Conservation (phyloP, 2,888 invertebrate species). For the Drosophila helvetica region DNA sequence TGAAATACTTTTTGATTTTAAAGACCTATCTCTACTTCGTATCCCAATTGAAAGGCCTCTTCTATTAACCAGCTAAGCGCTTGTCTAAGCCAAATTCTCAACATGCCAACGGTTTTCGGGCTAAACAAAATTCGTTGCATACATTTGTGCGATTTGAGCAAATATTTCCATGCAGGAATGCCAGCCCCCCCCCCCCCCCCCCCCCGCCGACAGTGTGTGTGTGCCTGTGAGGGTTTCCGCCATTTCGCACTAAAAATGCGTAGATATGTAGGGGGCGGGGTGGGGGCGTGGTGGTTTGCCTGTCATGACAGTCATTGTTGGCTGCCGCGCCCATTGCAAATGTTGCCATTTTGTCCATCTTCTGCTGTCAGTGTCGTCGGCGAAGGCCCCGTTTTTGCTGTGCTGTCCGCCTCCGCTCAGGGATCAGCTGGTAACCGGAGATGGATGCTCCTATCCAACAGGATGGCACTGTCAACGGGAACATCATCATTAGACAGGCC, state of each 20-base stretch:
- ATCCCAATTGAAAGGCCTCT: too few species aligned
- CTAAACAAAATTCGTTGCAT: constrained; percentile 47
- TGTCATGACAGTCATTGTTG: constrained; percentile 16
- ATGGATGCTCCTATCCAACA: not conserved
- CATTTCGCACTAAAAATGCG: too few species aligned
- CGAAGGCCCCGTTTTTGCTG: too few species aligned
- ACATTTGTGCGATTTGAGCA: constrained; percentile 69
- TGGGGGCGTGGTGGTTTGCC: constrained; percentile 21
- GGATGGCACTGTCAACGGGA: not conserved
- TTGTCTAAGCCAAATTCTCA: constrained; percentile 14
- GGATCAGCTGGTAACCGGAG: not conserved
- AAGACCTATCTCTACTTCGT: too few species aligned
- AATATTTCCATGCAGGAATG: constrained; percentile 66
- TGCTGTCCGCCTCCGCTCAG: too few species aligned
- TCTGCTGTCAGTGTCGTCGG: not conserved
- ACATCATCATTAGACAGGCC: not conserved
- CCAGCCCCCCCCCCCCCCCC: not conserved
- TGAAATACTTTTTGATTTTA: too few species aligned
- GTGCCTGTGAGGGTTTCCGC: not conserved
- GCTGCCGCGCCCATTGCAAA: constrained; percentile 46
- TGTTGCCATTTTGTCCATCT: constrained; percentile 1
- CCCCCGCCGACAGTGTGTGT: too few species aligned
- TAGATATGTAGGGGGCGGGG: not conserved
- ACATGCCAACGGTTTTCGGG: constrained; percentile 8
- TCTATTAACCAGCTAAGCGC: too few species aligned